These are phyloP conservation scores for Brachionus sp. DNA, from an alignment of 1,140 invertebrate species.

Conservation along the genomic window DNA sequence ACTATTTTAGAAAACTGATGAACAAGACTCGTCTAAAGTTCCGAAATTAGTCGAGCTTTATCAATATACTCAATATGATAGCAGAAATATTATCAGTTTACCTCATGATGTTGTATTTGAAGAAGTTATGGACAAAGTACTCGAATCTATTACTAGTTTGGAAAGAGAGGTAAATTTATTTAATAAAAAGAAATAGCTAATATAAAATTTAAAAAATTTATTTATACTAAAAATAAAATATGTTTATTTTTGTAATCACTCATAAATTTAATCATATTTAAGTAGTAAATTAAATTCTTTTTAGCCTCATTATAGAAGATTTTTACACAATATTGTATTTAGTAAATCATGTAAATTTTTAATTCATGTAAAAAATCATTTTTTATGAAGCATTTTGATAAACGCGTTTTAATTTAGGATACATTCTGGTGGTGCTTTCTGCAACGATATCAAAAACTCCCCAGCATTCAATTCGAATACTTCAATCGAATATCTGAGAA, in stretches of 20 bases:
- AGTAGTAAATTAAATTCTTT: neutral
- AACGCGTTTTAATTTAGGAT: neutral
- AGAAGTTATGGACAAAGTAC: neutral
- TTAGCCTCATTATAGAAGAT: neutral
- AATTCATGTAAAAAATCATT: neutral
- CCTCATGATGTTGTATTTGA: conserved; percentile 4
- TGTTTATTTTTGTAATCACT: too few species aligned
- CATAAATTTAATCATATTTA: too few species aligned
- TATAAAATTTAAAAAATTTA: neutral
- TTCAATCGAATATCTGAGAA: conserved; percentile 26
- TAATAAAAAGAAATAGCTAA: neutral
- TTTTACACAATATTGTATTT: neutral
- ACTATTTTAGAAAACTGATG: conserved; percentile 7
- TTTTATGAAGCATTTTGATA: neutral
- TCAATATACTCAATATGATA: conserved; percentile 28
- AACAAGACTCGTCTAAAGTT: neutral
- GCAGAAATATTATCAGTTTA: neutral
- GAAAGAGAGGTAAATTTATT: neutral
- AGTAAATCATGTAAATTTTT: conserved; percentile 12
- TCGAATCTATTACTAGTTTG: neutral
- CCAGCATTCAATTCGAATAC: conserved; percentile 15
- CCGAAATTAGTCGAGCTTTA: conserved; percentile 32
- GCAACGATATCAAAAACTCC: conserved; percentile 11
- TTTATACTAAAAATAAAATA: too few species aligned
- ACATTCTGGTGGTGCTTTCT: conserved; percentile 39